Percentiles rank a stretch among this genome's conserved stretches.
These are phyloP conservation scores for mouse (Mus musculus) DNA, from an alignment of 2,113 vertebrate genomes.

Conservation along the genomic window GRCm39 chr2:144009001-144009500, in stretches of 20 bases:
- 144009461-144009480: background rate
- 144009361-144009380: background rate
- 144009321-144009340: background rate
- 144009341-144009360: background rate
- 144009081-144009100: background rate
- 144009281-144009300: background rate
- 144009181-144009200: background rate
- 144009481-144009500: background rate
- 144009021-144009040: too few species aligned
- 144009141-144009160: background rate
- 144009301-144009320: conserved; percentile 31
- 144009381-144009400: background rate
- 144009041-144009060: too few species aligned
- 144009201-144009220: background rate
- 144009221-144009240: background rate
- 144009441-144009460: background rate
- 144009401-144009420: background rate
- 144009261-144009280: background rate
- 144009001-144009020: too few species aligned
- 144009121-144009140: background rate
- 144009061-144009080: background rate
- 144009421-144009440: background rate
- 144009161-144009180: background rate
- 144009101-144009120: background rate
- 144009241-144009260: background rate